A percentile compares a stretch with the other conserved stretches of the same genome.
Evolutionary conservation across 2,113 vertebrate species (phyloP).

Genomic region (Eleginops maclovinus): DNA sequence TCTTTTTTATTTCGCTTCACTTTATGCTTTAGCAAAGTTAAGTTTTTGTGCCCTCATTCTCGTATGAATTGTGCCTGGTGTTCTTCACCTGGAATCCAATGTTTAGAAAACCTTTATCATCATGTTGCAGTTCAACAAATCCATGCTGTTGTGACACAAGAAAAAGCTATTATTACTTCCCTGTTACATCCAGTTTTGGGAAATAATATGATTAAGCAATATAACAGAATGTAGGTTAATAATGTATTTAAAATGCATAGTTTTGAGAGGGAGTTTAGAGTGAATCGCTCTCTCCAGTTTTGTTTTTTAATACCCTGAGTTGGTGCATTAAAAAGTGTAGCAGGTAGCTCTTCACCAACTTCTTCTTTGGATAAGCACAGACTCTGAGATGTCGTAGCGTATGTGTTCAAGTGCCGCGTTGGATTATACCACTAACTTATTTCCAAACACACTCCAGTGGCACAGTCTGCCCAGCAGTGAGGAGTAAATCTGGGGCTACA

Average conservation of each 20-base stretch:
- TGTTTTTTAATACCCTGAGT: constrained; percentile 38
- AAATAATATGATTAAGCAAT: constrained; percentile 41
- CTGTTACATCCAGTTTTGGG: constrained; percentile 34
- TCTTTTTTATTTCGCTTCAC: constrained; percentile 21
- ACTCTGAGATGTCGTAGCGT: constrained; percentile 39
- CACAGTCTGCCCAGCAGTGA: constrained; percentile 41
- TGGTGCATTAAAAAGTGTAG: constrained; percentile 37
- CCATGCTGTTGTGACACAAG: constrained; percentile 3
- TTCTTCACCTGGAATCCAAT: constrained; percentile 39
- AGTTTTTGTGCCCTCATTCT: constrained; percentile 26
- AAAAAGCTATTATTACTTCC: constrained; percentile 34
- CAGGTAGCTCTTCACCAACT: constrained; percentile 44
- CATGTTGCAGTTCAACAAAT: constrained; percentile 54
- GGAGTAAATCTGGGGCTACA: constrained; percentile 39
- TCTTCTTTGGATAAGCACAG: constrained; percentile 40
- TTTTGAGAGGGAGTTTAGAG: constrained; percentile 35
- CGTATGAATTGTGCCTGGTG: constrained; percentile 22
- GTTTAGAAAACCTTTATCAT: constrained; percentile 31
- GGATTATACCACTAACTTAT: constrained; percentile 65
- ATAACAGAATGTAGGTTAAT: constrained; percentile 61
- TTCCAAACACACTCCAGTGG: constrained; percentile 51
- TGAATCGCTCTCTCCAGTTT: constrained; percentile 41
- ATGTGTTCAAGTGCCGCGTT: constrained; percentile 28
- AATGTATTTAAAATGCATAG: constrained; percentile 58
- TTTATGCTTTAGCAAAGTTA: constrained; percentile 12